These are phyloP conservation scores for Dendrocincla fuliginosa DNA, from an alignment of 2,797 vertebrate genomes.

Conservation along the genomic window DNA sequence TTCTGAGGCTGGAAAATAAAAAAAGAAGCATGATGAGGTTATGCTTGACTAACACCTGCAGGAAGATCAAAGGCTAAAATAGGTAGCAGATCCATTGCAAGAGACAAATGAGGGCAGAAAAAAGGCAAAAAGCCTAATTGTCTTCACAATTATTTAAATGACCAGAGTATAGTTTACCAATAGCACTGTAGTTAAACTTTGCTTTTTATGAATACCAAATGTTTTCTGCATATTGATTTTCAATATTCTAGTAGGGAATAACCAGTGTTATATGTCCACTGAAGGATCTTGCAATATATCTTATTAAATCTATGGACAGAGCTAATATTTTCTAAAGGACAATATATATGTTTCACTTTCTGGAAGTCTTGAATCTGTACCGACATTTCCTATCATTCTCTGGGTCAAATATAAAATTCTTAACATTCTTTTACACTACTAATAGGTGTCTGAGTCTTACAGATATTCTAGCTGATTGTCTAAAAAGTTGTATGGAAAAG, in stretches of 20 bases:
- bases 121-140: neutral
- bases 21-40: neutral
- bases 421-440: neutral
- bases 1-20: neutral
- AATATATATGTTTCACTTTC: neutral
- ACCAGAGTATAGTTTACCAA: neutral
- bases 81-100: neutral
- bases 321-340: neutral
- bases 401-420: neutral
- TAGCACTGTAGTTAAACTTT: neutral
- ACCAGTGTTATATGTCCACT: neutral
- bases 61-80: neutral
- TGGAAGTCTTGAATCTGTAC: neutral
- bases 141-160: neutral
- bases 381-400: neutral
- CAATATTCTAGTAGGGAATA: neutral
- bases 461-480: neutral
- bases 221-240: neutral
- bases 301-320: neutral
- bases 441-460: neutral
- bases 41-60: neutral
- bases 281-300: neutral
- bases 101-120: neutral
- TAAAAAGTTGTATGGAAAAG: neutral
- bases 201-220: neutral